Percentiles rank a stretch among this genome's conserved stretches.
Evolutionary conservation across 2,797 vertebrate genomes (phyloP).

Genomic region (Hylomyscus alleni): DNA sequence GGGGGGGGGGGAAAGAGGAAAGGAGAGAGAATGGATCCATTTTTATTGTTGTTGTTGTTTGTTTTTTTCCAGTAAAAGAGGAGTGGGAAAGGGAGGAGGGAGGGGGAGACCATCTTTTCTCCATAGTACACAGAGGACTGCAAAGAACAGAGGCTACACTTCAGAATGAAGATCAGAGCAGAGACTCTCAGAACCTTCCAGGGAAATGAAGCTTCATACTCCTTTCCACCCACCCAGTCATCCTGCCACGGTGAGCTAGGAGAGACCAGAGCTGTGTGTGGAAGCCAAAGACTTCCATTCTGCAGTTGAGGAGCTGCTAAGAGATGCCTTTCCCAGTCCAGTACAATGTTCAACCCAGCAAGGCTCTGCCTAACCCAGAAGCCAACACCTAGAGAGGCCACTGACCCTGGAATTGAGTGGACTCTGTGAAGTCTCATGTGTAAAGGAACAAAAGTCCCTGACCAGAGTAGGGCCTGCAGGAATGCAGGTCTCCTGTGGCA

Average conservation of each 20-base stretch:
- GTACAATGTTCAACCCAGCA: conserved; percentile 34
- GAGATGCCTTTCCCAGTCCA: conserved; percentile 35
- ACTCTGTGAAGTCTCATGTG: conserved; percentile 49
- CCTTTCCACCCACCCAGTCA: background rate
- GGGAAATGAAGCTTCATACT: background rate
- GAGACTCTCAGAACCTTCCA: background rate
- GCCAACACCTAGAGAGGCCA: conserved; percentile 14
- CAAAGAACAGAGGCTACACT: background rate
- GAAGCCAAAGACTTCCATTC: conserved; percentile 3
- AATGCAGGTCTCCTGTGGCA: conserved; percentile 10
- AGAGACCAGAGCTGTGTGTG: background rate
- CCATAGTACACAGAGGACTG: background rate
- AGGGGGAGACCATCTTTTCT: background rate
- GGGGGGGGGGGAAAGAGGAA: background rate
- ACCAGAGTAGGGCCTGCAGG: conserved; percentile 16
- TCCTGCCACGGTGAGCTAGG: background rate
- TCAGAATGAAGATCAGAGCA: background rate
- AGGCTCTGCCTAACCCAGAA: background rate
- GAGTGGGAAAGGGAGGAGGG: background rate
- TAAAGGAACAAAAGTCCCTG: conserved; percentile 66
- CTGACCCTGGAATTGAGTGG: conserved; percentile 34
- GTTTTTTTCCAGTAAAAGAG: background rate
- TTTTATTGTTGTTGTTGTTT: background rate
- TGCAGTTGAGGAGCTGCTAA: conserved; percentile 26
- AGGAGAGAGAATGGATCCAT: background rate